A percentile compares a stretch with the other conserved stretches of the same genome.
Conservation (phyloP, 2,888 invertebrate species). For the Drosophila niveifrons region DNA sequence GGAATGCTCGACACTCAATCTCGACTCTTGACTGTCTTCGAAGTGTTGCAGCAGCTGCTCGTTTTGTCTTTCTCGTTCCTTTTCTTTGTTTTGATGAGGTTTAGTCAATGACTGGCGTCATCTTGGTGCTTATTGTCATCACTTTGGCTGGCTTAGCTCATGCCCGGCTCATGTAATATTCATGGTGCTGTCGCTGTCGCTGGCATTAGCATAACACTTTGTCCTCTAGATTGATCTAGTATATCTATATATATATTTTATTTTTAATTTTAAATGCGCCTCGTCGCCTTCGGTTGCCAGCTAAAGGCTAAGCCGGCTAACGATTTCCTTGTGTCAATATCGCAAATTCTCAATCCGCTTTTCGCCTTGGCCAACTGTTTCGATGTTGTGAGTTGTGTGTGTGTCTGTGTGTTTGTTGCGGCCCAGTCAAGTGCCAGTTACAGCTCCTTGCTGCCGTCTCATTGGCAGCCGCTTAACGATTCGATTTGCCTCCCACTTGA, state of each 20-base stretch:
- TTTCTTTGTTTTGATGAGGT: not conserved
- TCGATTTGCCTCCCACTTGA: constrained; percentile 47
- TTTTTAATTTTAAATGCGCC: constrained; percentile 73
- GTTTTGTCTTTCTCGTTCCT: not conserved
- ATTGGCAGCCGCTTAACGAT: constrained; percentile 56
- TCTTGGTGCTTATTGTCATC: constrained; percentile 72
- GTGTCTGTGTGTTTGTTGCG: not conserved
- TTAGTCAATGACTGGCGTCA: constrained; percentile 16
- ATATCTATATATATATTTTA: constrained; percentile 21
- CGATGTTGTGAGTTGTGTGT: constrained; percentile 27
- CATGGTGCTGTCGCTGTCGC: constrained; percentile 46
- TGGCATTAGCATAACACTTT: constrained; percentile 71
- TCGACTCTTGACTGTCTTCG: not conserved
- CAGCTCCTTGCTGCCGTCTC: constrained; percentile 44
- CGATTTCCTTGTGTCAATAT: constrained; percentile 81
- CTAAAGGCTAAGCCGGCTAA: constrained; percentile 75
- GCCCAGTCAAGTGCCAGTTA: constrained; percentile 34
- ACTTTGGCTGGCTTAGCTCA: constrained; percentile 44
- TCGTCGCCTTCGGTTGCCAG: constrained; percentile 34
- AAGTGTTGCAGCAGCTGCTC: not conserved
- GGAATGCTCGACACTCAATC: not conserved
- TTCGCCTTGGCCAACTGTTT: constrained; percentile 59
- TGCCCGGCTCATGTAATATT: constrained; percentile 70
- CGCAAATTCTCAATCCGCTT: constrained; percentile 77
- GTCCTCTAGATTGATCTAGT: constrained; percentile 9